phyloP scores from a whole-genome alignment of 2,797 vertebrate genomes.

The Arvicola amphibius region DNA sequence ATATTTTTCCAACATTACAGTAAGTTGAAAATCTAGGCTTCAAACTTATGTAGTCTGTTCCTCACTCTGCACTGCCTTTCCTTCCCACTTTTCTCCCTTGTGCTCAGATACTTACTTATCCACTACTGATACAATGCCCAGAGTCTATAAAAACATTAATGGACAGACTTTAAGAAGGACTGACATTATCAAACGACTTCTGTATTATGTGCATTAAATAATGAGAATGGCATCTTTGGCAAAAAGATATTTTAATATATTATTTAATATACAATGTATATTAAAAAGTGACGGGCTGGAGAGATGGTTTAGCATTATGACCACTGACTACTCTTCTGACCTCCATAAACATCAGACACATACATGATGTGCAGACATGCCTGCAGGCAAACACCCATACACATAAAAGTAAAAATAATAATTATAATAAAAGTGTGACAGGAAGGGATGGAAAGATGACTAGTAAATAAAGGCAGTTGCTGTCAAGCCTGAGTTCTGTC shows the following conservation, averaged over 20 bases:
- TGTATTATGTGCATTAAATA: background rate
- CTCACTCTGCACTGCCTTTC: background rate
- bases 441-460: background rate
- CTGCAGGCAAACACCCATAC: background rate
- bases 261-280: background rate
- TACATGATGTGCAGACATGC: background rate
- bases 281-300: background rate
- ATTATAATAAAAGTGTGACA: background rate
- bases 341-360: background rate
- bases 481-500: background rate
- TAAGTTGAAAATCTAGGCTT: background rate
- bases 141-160: background rate
- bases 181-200: background rate
- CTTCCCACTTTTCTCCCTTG: no score
- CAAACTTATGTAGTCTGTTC: background rate
- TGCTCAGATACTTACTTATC: background rate
- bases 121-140: background rate
- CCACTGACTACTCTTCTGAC: background rate
- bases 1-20: background rate
- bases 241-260: background rate
- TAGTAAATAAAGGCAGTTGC: background rate
- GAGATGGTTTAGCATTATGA: background rate
- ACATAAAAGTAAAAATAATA: background rate
- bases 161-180: background rate
- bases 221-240: constrained; percentile 12